Evolutionary conservation across 2,113 vertebrate species (phyloP).

Genomic region (Nibea coibor): DNA sequence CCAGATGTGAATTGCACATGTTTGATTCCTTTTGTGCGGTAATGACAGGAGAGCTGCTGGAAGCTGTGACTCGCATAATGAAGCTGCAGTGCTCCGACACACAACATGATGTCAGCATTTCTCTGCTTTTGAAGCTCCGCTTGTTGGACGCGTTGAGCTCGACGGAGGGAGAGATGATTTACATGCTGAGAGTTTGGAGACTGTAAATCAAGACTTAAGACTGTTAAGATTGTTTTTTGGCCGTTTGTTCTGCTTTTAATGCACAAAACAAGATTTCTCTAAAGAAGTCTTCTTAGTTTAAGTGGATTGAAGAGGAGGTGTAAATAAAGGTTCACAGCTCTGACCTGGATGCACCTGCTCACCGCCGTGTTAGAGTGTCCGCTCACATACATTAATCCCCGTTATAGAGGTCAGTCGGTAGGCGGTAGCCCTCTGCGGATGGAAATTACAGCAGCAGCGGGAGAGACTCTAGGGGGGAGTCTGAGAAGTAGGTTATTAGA

Average conservation of each 20-base stretch:
- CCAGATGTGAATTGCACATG: neutral
- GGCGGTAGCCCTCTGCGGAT: neutral
- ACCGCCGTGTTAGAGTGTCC: neutral
- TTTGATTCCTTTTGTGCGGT: neutral
- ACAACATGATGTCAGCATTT: conserved; percentile 46
- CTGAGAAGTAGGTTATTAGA: conserved; percentile 17
- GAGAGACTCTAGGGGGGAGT: neutral
- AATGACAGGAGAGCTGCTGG: neutral
- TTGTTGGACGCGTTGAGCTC: too few species aligned
- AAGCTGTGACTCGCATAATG: conserved; percentile 2
- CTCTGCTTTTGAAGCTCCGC: neutral
- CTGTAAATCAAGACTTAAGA: neutral
- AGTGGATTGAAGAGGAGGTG: neutral
- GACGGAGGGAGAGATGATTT: too few species aligned
- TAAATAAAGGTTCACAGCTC: neutral
- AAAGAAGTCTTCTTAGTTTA: neutral
- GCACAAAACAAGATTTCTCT: too few species aligned
- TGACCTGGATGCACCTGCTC: conserved; percentile 5
- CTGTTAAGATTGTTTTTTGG: neutral
- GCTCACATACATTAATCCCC: conserved; percentile 40
- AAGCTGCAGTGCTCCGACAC: conserved; percentile 42
- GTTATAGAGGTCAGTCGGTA: conserved; percentile 33
- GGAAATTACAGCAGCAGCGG: neutral
- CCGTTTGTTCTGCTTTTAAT: neutral
- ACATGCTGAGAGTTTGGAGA: neutral